These are phyloP conservation scores for Ecliptopera silaceata DNA, from an alignment of 2,888 invertebrate genomes.

Conservation along the genomic window DNA sequence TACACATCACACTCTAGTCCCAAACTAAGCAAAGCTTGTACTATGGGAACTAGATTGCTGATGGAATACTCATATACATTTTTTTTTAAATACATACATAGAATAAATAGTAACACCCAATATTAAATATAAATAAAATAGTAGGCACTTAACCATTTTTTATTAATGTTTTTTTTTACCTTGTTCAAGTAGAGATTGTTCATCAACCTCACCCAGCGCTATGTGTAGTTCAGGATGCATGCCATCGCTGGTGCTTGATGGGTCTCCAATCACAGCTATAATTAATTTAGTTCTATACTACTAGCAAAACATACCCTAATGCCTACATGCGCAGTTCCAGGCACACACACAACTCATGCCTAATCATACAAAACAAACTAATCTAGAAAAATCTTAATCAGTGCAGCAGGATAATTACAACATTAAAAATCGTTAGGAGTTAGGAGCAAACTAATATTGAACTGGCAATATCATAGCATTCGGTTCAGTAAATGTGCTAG, in stretches of 20 bases:
- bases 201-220: constrained; percentile 54
- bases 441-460: neutral
- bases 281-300: constrained; percentile 20
- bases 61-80: too few relatives aligned
- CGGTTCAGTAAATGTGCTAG: too few relatives aligned
- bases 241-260: constrained; percentile 74
- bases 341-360: constrained; percentile 10
- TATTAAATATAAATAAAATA: too few relatives aligned
- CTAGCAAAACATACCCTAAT: constrained; percentile 24
- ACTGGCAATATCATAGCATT: too few relatives aligned
- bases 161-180: constrained; percentile 37
- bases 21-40: too few relatives aligned
- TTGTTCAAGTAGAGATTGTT: constrained; percentile 55
- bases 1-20: too few relatives aligned
- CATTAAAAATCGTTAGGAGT: neutral
- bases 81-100: too few relatives aligned
- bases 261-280: constrained; percentile 66
- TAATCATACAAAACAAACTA: neutral
- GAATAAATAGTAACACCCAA: too few relatives aligned
- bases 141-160: too few relatives aligned
- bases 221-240: constrained; percentile 60
- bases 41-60: too few relatives aligned
- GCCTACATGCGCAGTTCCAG: constrained; percentile 15
- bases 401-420: constrained; percentile 1
- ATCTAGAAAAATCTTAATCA: neutral